Base-by-base conservation (phyloP, 1,140 invertebrate species). In the Gonioctena quinquepunctata region DNA sequence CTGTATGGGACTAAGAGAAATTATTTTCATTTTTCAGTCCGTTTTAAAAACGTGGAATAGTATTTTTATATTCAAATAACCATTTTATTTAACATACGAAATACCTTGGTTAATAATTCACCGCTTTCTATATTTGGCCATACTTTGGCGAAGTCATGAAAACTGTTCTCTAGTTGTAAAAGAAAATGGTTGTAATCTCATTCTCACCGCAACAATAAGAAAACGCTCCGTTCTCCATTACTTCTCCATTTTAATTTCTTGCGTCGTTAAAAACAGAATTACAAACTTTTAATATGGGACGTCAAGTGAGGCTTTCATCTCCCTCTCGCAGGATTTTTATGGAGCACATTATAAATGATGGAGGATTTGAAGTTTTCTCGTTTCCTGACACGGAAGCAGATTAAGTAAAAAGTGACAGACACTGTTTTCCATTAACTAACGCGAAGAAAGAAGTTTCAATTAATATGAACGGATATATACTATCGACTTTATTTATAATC, bases 401-500 rank as follows among this genome's bases (percentile, higher is more conserved):
- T 71, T 71, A 71, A 71, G 66, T 66, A 66, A 71, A 71, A 69
- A 71, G 54, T 71, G 63, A 50, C 63, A 60, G 25, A 66, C 64
- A 66, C 61, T 71, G 64, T 63, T 70, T 70, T 60, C 64, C n/a
- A 65, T 71, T 71, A 66, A 66, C 66, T 57, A 66, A 71, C 69
- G 66, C 27, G 25, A 19, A 59, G 56, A 66, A 71, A 64, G 56
- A 66, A 71, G 69, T 71, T 71, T 71, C 66, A 71, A 71, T 71
- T 71, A 71, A 28, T 52, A 18, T 52, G 16, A 7, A 3, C 8
- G 33, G 16, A 42, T 11, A 42, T n/a, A 42, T 11, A 42, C 16
- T 11, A 42, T 42, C 8, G 16, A 42, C 33, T 42, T n/a, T 42
- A n/a, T 8, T 8, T n/a, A n/a, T n/a, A n/a, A n/a, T n/a, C n/a